Evolutionary conservation across 2,113 vertebrate genomes (phyloP), one percentile per base, ranked within the genome.

Genomic region (Actinemys pallida): DNA sequence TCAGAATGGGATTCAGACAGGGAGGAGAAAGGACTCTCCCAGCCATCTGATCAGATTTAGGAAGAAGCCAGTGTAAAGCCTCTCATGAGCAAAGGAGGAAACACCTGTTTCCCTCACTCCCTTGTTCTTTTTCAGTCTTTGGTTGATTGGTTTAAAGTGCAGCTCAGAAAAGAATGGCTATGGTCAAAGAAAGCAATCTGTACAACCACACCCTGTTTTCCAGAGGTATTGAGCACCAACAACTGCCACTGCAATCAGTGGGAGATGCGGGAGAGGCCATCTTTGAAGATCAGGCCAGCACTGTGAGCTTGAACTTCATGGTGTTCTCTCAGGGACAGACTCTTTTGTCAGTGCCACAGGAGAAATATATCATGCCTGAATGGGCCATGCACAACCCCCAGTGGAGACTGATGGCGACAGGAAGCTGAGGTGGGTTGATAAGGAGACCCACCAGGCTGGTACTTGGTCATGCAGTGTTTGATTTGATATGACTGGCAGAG

Each of bases 1-100:
- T 57, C 22, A 90, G 76, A 96, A 50, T 0, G 90, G 89, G 62
- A 83, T 81, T 86, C 88, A 57, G 81, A 89, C 52, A 25, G 93
- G 35, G 9, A 53, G 20, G 65, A 45, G 22, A 86, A 93, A 94
- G 93, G 75, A 79, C 81, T 27, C 86, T 81, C 54, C 65, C 52
- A 72, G 57, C 75, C 92, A 93, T 49, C 57, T 80, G 75, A 83
- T 25, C 12, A 11, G 8, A 0, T 29, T 80, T 50, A 83, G 35
- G 76, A 91, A 90, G n/a, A 82, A 16, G 42, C 39, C 52, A 82
- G 89, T 0, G 0, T 6, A 1, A 7, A 85, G 57, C 75, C 25
- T 0, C 75, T 62, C 52, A 39, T n/a, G 24, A 13, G 65, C 27
- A 92, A 85, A 95, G 50, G 24, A 0, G 0, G 79, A 92, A 78